Base-by-base conservation (phyloP, 2,797 vertebrate species). In the Bradypus variegatus region DNA sequence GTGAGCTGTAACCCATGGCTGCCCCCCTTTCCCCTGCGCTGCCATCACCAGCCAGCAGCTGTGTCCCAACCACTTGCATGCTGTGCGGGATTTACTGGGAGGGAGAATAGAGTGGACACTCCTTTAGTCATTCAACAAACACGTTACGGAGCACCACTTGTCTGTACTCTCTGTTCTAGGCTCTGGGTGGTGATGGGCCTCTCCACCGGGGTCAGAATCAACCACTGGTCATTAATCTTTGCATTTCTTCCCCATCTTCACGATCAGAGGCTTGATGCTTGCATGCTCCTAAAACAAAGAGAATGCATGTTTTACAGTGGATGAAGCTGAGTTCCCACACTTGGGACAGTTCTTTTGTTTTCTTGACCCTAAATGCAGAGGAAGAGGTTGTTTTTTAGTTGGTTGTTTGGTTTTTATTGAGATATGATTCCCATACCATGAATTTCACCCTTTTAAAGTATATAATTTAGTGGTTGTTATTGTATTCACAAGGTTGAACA, bases 1-100 rank as follows among this genome's bases (percentile, higher is more conserved):
- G 98, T 99, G 97, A 96, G 96, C 58, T 10, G 0, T 64, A 48
- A 25, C 33, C 2, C 5, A 5, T 1, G 13, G 3, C 18, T 18
- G 4, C 18, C 18, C 29, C 0, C 21, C 11, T 8, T 29, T 25
- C 6, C 91, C 15, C 0, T 4, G 12, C 31, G 13, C 18, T 29
- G 33, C 62, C 90, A 23, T 55, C 75, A 15, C 48, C 78, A 8
- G 50, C n/a, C 79, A 12, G 8, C 29, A 3, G 41, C 13, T 31
- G 0, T 5, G 33, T 55, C 33, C 21, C 45, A 1, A 10, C 38
- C 19, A 25, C 48, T 11, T n/a, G 58, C 58, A 21, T 33, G 50
- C 27, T n/a, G 41, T 19, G 23, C 8, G 85, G 69, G 78, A 60
- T 8, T 41, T 55, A n/a, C 4, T 4, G 62, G 41, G 25, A 58